Base-by-base conservation (phyloP, 2,888 invertebrate species). In the Acanthococcus lagerstroemiae region DNA sequence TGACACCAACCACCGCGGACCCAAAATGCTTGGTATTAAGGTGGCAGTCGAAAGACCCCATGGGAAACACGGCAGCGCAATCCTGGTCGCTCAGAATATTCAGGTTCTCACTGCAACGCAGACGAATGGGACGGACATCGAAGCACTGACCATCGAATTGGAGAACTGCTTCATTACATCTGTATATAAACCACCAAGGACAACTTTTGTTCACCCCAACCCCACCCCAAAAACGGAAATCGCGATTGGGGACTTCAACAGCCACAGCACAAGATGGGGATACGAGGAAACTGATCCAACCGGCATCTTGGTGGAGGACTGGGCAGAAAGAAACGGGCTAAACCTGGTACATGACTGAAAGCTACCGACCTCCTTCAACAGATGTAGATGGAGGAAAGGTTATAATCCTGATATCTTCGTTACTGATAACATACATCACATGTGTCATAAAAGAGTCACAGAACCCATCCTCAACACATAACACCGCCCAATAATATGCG, bases 51-150 rank as follows among this genome's bases (percentile, higher is more conserved):
- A 55, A 7, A 52, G 17, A 52, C 50, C 46, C 24, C 66, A 66
- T 37, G 46, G 52, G 45, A 65, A 65, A 12, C 52, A 56, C n/a
- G 65, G 65, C 37, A 66, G 50, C 56, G 50, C 61, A 46, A 66
- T 66, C 24, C 37, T 61, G 50, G 27, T 52, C 52, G 48, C 17
- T 45, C 55, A 26, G 46, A 55, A 50, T 50, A 48, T 57, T 46
- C 55, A 57, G 48, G 26, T 66, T n/a, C 45, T 44, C 7, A 46
- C 26, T 45, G 27, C 55, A 7, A 21, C 52, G 22, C 52, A 52
- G 22, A 21, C 52, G 21, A 21, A 21, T 52, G 52, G 15, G 21
- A 55, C 54, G 12, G 48, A 46, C 30, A 55, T 48, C 48, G 55
- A 65, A 30, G 55, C 55, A 5, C 27, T 55, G 17, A 57, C 48